Conservation (phyloP, 2,113 vertebrate genomes). For the Furnarius figulus region DNA sequence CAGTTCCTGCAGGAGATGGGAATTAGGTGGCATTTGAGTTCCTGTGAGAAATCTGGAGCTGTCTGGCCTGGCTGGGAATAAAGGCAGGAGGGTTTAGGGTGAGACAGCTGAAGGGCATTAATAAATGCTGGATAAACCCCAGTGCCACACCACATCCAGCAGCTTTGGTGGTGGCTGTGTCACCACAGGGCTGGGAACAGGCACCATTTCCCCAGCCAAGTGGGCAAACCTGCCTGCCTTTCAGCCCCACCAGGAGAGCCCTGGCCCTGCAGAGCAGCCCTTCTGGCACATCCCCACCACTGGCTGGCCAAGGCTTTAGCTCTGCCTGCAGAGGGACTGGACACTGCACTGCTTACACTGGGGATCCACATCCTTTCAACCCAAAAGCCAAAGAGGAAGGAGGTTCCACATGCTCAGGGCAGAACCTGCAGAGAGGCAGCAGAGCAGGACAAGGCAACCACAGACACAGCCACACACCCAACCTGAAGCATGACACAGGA, state of each 20-base stretch:
- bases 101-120: background rate
- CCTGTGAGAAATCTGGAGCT: rapidly evolving
- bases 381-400: background rate
- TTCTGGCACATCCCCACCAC: background rate
- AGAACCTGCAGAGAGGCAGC: background rate
- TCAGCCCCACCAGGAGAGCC: background rate
- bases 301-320: background rate
- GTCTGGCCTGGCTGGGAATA: background rate
- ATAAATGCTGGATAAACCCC: background rate
- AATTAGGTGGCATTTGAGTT: background rate
- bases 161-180: background rate
- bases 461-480: background rate
- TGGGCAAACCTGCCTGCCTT: background rate
- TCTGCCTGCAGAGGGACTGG: background rate
- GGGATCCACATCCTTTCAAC: rapidly evolving
- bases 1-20: background rate
- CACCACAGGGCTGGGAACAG: background rate
- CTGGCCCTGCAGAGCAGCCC: rapidly evolving
- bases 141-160: rapidly evolving
- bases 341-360: rapidly evolving
- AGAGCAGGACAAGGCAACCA: background rate
- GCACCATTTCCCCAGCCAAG: background rate
- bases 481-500: rapidly evolving
- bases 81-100: background rate
- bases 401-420: background rate